These are phyloP conservation scores for Poecilobothrus nobilitatus DNA, from an alignment of 2,888 invertebrate species.

Conservation along the genomic window DNA sequence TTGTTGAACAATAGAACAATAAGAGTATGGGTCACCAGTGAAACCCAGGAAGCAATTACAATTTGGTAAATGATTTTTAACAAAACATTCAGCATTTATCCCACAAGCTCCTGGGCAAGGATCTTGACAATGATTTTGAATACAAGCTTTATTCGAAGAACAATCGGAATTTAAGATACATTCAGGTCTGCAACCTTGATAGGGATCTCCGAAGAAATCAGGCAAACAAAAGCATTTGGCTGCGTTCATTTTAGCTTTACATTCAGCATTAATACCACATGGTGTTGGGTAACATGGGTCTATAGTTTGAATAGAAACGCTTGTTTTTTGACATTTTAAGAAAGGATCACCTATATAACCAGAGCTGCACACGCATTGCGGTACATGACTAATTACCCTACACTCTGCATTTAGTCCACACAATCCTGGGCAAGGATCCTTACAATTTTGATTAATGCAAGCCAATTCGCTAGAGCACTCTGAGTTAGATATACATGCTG, in stretches of 20 bases:
- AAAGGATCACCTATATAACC: slow-evolving; percentile 32
- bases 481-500: slow-evolving; percentile 69
- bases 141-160: slow-evolving; percentile 71
- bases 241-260: slow-evolving; percentile 55
- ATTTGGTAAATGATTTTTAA: slow-evolving; percentile 59
- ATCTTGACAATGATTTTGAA: slow-evolving; percentile 71
- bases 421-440: slow-evolving; percentile 61
- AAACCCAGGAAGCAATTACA: slow-evolving; percentile 50
- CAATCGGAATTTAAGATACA: slow-evolving; percentile 83
- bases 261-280: slow-evolving; percentile 60
- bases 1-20: slow-evolving; percentile 44
- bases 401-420: slow-evolving; percentile 69
- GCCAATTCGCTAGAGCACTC: slow-evolving; percentile 64
- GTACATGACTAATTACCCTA: slow-evolving; percentile 65
- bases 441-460: slow-evolving; percentile 68
- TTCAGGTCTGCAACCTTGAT: slow-evolving; percentile 70
- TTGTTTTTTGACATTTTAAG: slow-evolving; percentile 24
- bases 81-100: slow-evolving; percentile 67
- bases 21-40: slow-evolving; percentile 56
- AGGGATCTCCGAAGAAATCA: slow-evolving; percentile 66
- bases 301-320: slow-evolving; percentile 35
- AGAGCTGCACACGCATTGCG: slow-evolving; percentile 60
- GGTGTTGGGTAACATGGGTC: slow-evolving; percentile 54
- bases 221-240: slow-evolving; percentile 53
- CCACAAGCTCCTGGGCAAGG: slow-evolving; percentile 78